Conservation (phyloP, 2,888 invertebrate genomes). For the Parnassius smintheus region DNA sequence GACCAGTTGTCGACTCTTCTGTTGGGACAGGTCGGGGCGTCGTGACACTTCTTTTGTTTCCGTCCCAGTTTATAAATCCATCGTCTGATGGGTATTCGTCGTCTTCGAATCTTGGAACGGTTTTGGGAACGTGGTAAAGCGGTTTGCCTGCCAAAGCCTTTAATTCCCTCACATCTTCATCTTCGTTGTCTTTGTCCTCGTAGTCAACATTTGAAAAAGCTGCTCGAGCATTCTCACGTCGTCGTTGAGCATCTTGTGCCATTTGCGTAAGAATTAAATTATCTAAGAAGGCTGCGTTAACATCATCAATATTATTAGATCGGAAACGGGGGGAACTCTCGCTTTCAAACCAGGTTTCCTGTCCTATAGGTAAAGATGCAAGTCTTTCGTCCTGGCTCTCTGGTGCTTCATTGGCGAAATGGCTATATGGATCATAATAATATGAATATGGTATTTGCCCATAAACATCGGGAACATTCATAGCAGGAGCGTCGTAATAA, state of each 20-base stretch:
- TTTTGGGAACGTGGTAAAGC: constrained; percentile 73
- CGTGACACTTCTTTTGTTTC: constrained; percentile 72
- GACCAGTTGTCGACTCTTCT: constrained; percentile 60
- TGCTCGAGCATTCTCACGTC: constrained; percentile 71
- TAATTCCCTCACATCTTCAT: constrained; percentile 84
- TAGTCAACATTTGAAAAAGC: constrained; percentile 67
- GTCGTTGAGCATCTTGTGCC: constrained; percentile 80
- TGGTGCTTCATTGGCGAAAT: constrained; percentile 81
- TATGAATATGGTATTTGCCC: constrained; percentile 68
- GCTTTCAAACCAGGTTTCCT: constrained; percentile 84
- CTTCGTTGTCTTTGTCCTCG: constrained; percentile 73
- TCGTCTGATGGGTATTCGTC: constrained; percentile 75
- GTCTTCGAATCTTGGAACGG: constrained; percentile 65
- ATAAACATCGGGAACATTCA: constrained; percentile 63
- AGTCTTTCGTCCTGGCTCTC: constrained; percentile 83
- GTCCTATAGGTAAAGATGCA: constrained; percentile 83
- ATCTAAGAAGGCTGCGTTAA: constrained; percentile 84
- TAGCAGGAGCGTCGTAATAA: constrained; percentile 62
- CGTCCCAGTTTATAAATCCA: constrained; percentile 76
- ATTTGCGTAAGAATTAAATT: constrained; percentile 85
- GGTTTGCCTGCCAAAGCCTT: constrained; percentile 82
- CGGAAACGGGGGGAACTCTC: constrained; percentile 71
- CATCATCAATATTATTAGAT: constrained; percentile 70
- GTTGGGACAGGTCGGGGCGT: constrained; percentile 58
- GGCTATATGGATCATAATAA: constrained; percentile 73